Base-by-base conservation (phyloP, 2,113 vertebrate genomes). In the Prunella fulvescens region DNA sequence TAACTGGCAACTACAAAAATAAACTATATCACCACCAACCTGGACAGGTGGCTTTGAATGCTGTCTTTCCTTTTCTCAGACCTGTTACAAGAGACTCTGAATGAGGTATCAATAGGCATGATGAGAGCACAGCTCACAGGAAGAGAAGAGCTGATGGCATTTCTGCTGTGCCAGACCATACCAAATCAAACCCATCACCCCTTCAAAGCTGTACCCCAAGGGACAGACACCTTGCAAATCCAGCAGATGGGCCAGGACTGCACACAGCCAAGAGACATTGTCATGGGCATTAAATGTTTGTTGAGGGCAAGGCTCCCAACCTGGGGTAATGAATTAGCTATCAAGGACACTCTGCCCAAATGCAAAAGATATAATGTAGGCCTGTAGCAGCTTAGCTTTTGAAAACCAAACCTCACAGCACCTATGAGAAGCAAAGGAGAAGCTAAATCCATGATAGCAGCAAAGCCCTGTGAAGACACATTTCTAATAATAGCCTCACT, bases 101-200 rank as follows among this genome's bases (percentile, higher is more conserved):
- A 70, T 40, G 35, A 74, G 44, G 4, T 40, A 72, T 40, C 56
- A 89, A 51, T n/a, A 94, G 74, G 56, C 35, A 94, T 35, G 61
- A 83, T 64, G 78, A 77, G 62, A 22, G 23, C 12, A 53, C 7
- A 69, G 44, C 44, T 90, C 45, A 47, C 1, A 4, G 56, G 26
- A 87, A 37, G 13, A 10, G 78, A 97, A 96, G 86, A 87, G 58
- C 42, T 93, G 39, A 57, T 65, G 53, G 50, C 54, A 67, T 84
- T 91, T 84, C 37, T 15, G 2, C 42, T 60, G 64, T 92, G 88
- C 87, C 42, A 83, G 31, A 26, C 37, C 81, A 69, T 86, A 92
- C 86, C 96, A 97, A 96, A 95, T 50, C 33, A 86, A 95, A 94
- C 88, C 39, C 73, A 84, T 88, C 79, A 84, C 33, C 72, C 60